Base-by-base conservation (phyloP, 2,113 vertebrate genomes). In the Ptilonorhynchus violaceus region DNA sequence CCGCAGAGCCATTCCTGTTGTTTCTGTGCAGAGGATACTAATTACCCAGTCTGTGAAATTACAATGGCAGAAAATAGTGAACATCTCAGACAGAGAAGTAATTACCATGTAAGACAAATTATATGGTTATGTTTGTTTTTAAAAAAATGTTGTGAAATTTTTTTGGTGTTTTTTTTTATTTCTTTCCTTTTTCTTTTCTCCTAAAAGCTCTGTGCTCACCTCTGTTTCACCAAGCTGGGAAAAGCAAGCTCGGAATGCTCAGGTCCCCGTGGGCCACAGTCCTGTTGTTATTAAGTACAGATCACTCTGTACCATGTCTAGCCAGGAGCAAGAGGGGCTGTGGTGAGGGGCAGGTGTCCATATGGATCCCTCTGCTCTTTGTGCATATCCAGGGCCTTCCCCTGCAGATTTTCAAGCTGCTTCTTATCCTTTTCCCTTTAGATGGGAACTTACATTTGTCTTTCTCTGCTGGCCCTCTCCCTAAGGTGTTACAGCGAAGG, bases 11-110 rank as follows among this genome's bases (percentile, higher is more conserved):
- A 27, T 80, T 92, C 85, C 72, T 67, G 82, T 70, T 96, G 85
- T 70, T 96, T 70, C 90, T 80, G 67, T 86, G 82, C 67, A 80
- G 70, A 94, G 87, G 87, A 85, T 95, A 42, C 41, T 94, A 83
- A 97, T 96, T 96, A 93, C 84, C 90, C 60, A 86, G 85, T 47
- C 86, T 37, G 72, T 58, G 73, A 95, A 96, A 96, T 95, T 95
- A 78, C 83, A 92, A 68, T 62, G 90, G 52, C 60, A 96, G 80
- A 84, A 93, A 88, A 89, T 15, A 80, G 46, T 75, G 79, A 95
- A 44, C 60, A 64, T 75, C 68, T 94, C 92, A 83, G 87, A 76
- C 80, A 73, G 79, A 70, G 82, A 80, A 67, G 72, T 94, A 96
- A 96, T 96, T 95, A 78, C 83, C 64, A 55, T 39, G 85, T 92